Evolutionary conservation across 2,888 invertebrate genomes (phyloP).

Genomic region (Mesoligia furuncula): DNA sequence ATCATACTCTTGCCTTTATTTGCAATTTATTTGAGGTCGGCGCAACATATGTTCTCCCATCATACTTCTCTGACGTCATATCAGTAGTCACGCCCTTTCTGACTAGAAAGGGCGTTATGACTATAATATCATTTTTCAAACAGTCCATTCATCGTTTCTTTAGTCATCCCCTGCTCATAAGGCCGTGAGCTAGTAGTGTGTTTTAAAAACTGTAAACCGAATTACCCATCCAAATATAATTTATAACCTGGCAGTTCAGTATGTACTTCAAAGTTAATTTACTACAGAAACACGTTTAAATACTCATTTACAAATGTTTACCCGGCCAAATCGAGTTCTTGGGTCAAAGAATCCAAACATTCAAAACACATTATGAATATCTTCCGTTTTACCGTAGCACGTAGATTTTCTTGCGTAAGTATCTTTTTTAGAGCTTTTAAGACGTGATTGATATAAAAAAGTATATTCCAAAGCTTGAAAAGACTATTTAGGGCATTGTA

Average conservation of each 20-base stretch:
- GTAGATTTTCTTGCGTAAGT: constrained; percentile 43
- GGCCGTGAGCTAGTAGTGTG: constrained; percentile 63
- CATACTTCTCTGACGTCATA: neutral
- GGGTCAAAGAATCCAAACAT: constrained; percentile 38
- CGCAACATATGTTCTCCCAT: too few species aligned
- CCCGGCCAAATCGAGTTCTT: constrained; percentile 48
- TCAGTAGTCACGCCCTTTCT: neutral
- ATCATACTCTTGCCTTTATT: neutral
- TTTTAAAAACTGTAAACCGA: constrained; percentile 8
- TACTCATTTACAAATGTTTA: constrained; percentile 51
- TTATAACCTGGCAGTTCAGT: constrained; percentile 18
- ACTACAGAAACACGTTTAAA: constrained; percentile 47
- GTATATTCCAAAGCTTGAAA: constrained; percentile 33
- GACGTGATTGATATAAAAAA: constrained; percentile 59
- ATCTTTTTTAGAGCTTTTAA: constrained; percentile 30
- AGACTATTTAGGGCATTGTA: constrained; percentile 40
- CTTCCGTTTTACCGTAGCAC: constrained; percentile 28
- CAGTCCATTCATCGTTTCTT: neutral
- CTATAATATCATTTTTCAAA: neutral
- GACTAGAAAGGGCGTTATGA: too few species aligned
- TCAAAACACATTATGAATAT: constrained; percentile 47
- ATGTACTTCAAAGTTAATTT: constrained; percentile 26
- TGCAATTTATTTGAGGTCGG: too few species aligned
- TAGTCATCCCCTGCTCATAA: neutral
- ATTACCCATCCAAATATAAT: constrained; percentile 13